Conservation (phyloP, 2,113 vertebrate species). For the Upupa epops region DNA sequence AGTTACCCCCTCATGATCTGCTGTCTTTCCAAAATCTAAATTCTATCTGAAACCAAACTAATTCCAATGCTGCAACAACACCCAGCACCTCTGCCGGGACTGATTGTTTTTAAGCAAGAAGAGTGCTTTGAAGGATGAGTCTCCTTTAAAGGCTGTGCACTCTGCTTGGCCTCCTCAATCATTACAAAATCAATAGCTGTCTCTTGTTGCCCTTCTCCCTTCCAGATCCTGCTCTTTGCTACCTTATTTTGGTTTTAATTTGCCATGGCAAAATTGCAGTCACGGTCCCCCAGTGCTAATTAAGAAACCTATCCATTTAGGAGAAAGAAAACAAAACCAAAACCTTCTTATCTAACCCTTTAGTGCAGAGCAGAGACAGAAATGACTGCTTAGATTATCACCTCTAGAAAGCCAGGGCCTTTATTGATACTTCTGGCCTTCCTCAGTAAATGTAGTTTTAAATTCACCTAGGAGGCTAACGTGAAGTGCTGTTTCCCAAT, state of each 20-base stretch:
- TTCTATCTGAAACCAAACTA: constrained; percentile 20
- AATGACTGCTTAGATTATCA: constrained; percentile 58
- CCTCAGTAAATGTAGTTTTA: constrained; percentile 39
- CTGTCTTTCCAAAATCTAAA: background rate
- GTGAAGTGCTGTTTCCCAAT: background rate
- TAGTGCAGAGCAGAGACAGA: background rate
- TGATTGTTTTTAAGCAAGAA: constrained; percentile 40
- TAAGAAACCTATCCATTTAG: constrained; percentile 55
- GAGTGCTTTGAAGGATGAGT: constrained; percentile 50
- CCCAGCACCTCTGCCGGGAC: background rate
- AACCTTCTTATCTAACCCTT: constrained; percentile 45
- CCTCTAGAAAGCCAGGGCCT: constrained; percentile 32
- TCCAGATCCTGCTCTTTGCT: constrained; percentile 43
- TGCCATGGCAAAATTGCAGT: constrained; percentile 54
- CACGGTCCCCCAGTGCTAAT: constrained; percentile 46
- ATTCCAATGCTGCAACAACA: background rate
- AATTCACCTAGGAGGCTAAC: background rate
- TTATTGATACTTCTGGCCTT: constrained; percentile 42
- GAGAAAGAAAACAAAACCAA: constrained; percentile 33
- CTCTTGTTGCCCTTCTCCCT: background rate
- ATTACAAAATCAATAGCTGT: constrained; percentile 62
- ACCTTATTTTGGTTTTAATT: constrained; percentile 70
- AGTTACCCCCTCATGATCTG: background rate
- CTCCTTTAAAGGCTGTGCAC: background rate
- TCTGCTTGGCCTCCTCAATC: constrained; percentile 25